A percentile compares a stretch with the other conserved stretches of the same genome.
Conservation (phyloP, 1,140 invertebrate genomes). For the Drosophila jambulina region DNA sequence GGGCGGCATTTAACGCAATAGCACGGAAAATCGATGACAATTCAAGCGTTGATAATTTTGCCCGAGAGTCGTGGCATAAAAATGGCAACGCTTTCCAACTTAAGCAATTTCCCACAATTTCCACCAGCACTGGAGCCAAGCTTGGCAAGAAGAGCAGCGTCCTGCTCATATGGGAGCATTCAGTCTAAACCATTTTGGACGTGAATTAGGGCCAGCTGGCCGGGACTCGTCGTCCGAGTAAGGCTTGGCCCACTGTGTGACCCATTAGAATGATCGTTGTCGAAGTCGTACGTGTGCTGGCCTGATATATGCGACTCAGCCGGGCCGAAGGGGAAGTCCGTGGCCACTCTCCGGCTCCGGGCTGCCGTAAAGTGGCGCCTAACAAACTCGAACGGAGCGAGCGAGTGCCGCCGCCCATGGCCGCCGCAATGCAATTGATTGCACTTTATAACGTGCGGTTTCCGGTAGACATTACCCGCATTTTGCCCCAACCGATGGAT, state of each 20-base stretch:
- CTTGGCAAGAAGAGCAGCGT: slow-evolving; percentile 22
- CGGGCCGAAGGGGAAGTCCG: slow-evolving; percentile 17
- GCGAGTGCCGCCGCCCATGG: slow-evolving; percentile 42
- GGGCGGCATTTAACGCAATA: slow-evolving; percentile 73
- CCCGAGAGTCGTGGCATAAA: slow-evolving; percentile 61
- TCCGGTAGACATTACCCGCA: slow-evolving; percentile 82
- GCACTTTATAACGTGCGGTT: slow-evolving; percentile 84
- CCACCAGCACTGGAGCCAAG: slow-evolving; percentile 36
- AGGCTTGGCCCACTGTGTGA: slow-evolving; percentile 73
- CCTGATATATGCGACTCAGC: slow-evolving; percentile 65
- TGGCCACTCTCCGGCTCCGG: slow-evolving; percentile 36
- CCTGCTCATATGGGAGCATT: slow-evolving; percentile 76
- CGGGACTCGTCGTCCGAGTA: not conserved
- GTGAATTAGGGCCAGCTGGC: slow-evolving; percentile 61
- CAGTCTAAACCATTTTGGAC: slow-evolving; percentile 58
- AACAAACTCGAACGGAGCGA: slow-evolving; percentile 65
- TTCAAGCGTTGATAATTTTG: slow-evolving; percentile 82
- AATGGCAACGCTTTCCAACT: slow-evolving; percentile 79
- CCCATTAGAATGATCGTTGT: slow-evolving; percentile 83
- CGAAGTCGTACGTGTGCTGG: slow-evolving; percentile 74
- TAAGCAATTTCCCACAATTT: slow-evolving; percentile 81
- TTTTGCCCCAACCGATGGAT: slow-evolving; percentile 70
- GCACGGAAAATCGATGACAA: slow-evolving; percentile 84
- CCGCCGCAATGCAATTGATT: slow-evolving; percentile 81
- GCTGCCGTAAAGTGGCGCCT: slow-evolving; percentile 68